Evolutionary conservation across 1,140 invertebrate species (phyloP), one percentile per base, ranked within the genome.

Genomic region (Thaumatotibia leucotreta): DNA sequence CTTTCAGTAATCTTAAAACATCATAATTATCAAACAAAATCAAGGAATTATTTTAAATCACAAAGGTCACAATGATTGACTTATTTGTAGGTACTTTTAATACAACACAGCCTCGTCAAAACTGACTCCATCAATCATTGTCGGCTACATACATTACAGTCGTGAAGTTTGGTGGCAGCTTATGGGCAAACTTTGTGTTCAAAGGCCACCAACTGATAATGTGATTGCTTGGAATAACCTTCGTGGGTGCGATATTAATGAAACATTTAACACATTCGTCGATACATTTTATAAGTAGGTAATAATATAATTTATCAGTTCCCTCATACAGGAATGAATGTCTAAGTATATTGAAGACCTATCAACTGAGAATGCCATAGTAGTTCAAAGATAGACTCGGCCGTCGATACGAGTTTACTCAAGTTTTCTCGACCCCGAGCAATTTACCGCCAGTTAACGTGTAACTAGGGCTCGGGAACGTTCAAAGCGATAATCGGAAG

Each of bases 101-200:
- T 45, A 14, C 14, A 45, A 58, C 6, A 27, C 24, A 24, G 24
- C 2, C 11, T 54, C 24, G 52, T 65, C 71, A 72, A 54, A 54
- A 58, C 27, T 31, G 1, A 29, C 11, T 27, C 14, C 20, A 58
- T 58, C 52, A 14, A 58, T 58, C 52, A 58, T 58, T 58, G 52
- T 58, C 52, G n/a, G 23, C 27, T 27, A 1, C 24, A 14, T 58
- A 27, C 11, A 45, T 20, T 45, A n/a, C 17, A 35, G 14, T 33
- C 17, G 61, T 62, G 61, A 10, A 20, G 61, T 22, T 31, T 35
- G 14, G 24, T 29, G 27, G 52, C 52, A 58, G n/a, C 52, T 63
- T 23, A 63, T 35, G 31, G 17, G 1, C 31, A 63, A 63, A 33
- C 31, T 33, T 22, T 11, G 2, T 22, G 31, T 63, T 63, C 4